These are phyloP conservation scores for Electrona antarctica DNA, from an alignment of 2,113 vertebrate species.

Conservation along the genomic window DNA sequence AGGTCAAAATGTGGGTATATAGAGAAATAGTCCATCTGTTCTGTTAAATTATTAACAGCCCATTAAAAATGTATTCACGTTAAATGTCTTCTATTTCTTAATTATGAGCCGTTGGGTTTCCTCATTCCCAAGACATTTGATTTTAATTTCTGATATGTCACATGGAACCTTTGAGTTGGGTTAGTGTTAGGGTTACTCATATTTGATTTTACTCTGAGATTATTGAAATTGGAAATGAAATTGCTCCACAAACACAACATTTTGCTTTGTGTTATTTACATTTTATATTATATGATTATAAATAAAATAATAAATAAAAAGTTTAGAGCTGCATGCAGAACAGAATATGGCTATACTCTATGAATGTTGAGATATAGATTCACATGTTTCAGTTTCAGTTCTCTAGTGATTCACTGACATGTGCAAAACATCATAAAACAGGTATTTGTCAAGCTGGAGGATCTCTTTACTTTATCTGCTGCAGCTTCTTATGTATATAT, in stretches of 20 bases:
- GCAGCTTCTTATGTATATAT: conserved; percentile 65
- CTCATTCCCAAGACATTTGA: conserved; percentile 57
- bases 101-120: conserved; percentile 73
- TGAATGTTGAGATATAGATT: background rate
- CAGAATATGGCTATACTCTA: background rate
- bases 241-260: background rate
- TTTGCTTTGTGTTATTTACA: background rate
- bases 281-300: no score
- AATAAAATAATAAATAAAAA: no score
- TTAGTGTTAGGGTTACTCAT: background rate
- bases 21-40: conserved; percentile 76
- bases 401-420: conserved; percentile 11
- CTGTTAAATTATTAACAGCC: conserved; percentile 81
- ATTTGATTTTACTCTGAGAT: background rate
- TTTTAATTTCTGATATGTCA: conserved; percentile 38
- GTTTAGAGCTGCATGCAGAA: no score
- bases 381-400: background rate
- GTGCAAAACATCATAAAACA: conserved; percentile 4
- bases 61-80: conserved; percentile 78
- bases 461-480: background rate
- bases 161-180: background rate
- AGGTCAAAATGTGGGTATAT: conserved; percentile 18
- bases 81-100: conserved; percentile 81
- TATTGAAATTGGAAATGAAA: background rate
- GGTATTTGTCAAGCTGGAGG: conserved; percentile 3